Evolutionary conservation across 2,797 vertebrate genomes (phyloP).

Genomic region (Alosa sapidissima): DNA sequence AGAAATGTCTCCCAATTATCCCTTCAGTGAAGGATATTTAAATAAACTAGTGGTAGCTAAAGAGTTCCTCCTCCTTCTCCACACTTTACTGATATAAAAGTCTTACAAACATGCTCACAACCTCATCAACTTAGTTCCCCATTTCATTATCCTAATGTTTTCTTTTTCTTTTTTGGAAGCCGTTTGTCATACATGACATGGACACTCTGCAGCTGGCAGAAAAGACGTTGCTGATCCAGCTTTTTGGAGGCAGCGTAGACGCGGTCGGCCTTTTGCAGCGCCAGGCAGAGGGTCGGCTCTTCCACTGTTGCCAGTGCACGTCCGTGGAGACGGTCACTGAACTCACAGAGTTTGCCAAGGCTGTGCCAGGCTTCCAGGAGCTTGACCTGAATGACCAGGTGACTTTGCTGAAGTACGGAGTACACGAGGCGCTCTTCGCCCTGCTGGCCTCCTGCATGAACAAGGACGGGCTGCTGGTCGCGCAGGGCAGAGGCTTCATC

Average conservation of each 20-base stretch:
- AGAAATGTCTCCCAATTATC: too few relatives aligned
- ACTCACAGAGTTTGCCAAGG: constrained; percentile 94
- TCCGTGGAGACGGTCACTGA: constrained; percentile 93
- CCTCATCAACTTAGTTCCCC: background rate
- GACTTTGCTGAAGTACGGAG: constrained; percentile 90
- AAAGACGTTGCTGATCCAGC: constrained; percentile 82
- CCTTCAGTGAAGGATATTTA: background rate
- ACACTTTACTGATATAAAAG: background rate
- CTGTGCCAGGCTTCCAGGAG: constrained; percentile 86
- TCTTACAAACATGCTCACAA: background rate
- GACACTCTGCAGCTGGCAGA: constrained; percentile 91
- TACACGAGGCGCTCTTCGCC: constrained; percentile 93
- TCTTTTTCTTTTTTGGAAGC: constrained; percentile 66
- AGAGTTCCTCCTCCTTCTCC: background rate
- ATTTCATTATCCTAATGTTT: background rate
- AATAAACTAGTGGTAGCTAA: background rate
- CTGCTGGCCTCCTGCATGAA: constrained; percentile 96
- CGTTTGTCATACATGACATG: constrained; percentile 94
- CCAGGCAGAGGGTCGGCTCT: constrained; percentile 88
- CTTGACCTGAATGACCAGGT: constrained; percentile 94
- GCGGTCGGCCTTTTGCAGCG: constrained; percentile 75
- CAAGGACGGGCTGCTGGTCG: constrained; percentile 93
- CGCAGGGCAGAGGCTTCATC: constrained; percentile 88
- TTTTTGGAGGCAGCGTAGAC: constrained; percentile 69
- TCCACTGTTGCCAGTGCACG: constrained; percentile 90